These are phyloP conservation scores for Arothron firmamentum DNA, from an alignment of 2,113 vertebrate genomes.

Conservation along the genomic window DNA sequence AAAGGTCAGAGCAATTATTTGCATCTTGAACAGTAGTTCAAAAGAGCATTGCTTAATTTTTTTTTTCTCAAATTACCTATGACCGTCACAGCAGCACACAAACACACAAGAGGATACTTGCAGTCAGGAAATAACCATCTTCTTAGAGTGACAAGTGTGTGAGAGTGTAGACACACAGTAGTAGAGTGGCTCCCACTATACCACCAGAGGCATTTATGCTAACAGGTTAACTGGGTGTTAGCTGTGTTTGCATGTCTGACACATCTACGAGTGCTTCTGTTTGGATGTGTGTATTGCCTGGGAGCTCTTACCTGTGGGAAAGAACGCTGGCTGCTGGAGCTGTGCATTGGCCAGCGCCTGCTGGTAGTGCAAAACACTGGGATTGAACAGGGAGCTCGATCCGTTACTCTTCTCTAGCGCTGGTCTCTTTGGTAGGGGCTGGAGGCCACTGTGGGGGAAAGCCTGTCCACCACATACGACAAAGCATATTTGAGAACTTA, in stretches of 20 bases:
- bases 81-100: too few species aligned
- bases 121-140: too few species aligned
- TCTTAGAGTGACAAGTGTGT: too few species aligned
- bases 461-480: slow-evolving; percentile 73
- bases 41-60: too few species aligned
- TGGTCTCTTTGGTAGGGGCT: slow-evolving; percentile 99
- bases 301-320: slow-evolving; percentile 86
- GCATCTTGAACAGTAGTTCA: too few species aligned
- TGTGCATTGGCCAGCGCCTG: slow-evolving; percentile 94
- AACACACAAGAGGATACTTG: too few species aligned
- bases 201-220: background rate
- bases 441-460: slow-evolving; percentile 93
- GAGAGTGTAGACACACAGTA: too few species aligned
- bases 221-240: background rate
- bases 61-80: too few species aligned
- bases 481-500: slow-evolving; percentile 38
- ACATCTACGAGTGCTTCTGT: slow-evolving; percentile 8
- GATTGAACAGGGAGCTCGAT: slow-evolving; percentile 89
- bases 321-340: slow-evolving; percentile 92
- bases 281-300: slow-evolving; percentile 3
- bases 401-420: slow-evolving; percentile 97
- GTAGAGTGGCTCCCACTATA: too few species aligned
- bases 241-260: slow-evolving; percentile 10
- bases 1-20: too few species aligned
- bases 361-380: slow-evolving; percentile 98